These are phyloP conservation scores for Halesus radiatus DNA, from an alignment of 1,140 invertebrate genomes.

Conservation along the genomic window DNA sequence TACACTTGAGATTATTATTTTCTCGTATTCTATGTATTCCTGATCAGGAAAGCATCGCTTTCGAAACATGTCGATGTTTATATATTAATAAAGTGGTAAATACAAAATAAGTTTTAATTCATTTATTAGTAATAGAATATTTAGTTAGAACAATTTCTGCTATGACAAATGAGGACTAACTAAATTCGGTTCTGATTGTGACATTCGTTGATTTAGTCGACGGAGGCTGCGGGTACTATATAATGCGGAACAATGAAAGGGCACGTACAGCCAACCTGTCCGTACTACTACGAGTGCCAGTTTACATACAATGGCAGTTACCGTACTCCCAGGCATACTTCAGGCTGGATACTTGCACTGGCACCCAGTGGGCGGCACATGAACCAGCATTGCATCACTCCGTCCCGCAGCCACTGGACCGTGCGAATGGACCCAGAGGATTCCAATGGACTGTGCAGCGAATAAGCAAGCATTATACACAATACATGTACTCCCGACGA, in stretches of 20 bases:
- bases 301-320: not conserved
- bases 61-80: too few species aligned
- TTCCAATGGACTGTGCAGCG: not conserved
- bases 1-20: too few species aligned
- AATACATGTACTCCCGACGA: not conserved
- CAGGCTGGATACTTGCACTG: not conserved
- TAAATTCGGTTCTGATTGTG: not conserved
- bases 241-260: slow-evolving; percentile 17
- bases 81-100: too few species aligned
- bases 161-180: not conserved
- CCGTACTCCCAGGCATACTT: not conserved
- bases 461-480: not conserved
- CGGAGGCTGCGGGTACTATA: not conserved
- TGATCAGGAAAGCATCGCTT: too few species aligned
- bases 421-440: slow-evolving; percentile 17
- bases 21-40: too few species aligned
- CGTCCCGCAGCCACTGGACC: slow-evolving; percentile 6
- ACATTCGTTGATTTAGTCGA: not conserved
- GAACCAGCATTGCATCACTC: slow-evolving; percentile 7
- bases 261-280: not conserved
- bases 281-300: too few species aligned
- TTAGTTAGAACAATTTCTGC: not conserved
- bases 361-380: not conserved
- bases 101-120: too few species aligned
- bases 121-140: too few species aligned